Evolutionary conservation across 2,797 vertebrate genomes (phyloP).

Genomic region (Taeniopygia guttata): DNA sequence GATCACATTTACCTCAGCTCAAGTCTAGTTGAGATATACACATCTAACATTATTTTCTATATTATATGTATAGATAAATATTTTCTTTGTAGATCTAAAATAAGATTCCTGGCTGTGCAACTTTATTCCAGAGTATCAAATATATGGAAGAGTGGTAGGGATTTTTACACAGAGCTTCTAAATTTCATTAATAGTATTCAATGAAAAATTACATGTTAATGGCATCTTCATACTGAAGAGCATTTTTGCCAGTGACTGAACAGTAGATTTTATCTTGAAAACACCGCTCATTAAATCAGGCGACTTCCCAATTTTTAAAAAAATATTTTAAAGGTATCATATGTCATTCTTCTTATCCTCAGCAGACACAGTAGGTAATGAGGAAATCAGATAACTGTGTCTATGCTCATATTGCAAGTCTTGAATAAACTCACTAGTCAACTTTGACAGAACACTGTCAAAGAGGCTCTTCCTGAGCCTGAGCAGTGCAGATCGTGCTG

Average conservation of each 20-base stretch:
- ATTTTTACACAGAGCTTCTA: neutral
- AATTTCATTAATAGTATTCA: neutral
- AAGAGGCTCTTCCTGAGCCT: neutral
- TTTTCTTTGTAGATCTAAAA: neutral
- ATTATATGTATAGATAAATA: neutral
- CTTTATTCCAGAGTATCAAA: neutral
- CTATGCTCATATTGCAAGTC: neutral
- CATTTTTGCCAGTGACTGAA: neutral
- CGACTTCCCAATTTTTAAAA: neutral
- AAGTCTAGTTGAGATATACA: neutral
- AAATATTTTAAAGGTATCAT: neutral
- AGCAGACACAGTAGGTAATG: neutral
- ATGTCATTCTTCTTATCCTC: neutral
- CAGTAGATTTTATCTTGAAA: neutral
- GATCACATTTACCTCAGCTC: neutral
- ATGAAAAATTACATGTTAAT: neutral
- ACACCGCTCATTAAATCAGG: neutral
- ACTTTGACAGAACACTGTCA: neutral
- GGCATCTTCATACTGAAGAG: neutral
- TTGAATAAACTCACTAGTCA: conserved; percentile 24
- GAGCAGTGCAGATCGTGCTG: fast-evolving
- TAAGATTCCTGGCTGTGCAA: neutral
- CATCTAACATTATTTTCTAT: neutral
- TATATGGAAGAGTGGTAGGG: fast-evolving
- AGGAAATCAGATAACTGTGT: neutral